Conservation (phyloP, 2,113 vertebrate species). For the Psittacara wagleri region DNA sequence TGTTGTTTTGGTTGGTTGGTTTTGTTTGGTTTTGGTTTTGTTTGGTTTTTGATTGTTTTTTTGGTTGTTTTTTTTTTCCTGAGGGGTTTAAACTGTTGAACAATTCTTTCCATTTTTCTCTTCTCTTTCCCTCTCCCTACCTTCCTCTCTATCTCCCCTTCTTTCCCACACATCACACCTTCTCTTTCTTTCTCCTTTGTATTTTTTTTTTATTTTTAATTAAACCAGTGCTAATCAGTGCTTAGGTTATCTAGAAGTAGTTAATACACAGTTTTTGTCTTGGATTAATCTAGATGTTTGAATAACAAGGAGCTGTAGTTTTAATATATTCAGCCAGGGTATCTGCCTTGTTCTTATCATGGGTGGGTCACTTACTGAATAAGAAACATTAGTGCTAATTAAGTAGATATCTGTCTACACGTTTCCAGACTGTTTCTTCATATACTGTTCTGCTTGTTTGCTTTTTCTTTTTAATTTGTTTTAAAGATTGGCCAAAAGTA, state of each 20-base stretch:
- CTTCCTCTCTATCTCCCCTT: neutral
- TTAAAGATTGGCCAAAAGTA: neutral
- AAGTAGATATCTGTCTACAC: neutral
- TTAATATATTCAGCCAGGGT: neutral
- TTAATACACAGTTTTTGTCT: neutral
- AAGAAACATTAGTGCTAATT: neutral
- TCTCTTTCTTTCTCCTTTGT: neutral
- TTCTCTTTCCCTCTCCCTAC: no score
- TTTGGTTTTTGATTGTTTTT: no score
- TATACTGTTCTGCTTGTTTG: neutral
- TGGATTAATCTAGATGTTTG: neutral
- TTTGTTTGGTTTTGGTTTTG: neutral
- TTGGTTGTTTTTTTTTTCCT: neutral
- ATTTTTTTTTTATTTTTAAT: neutral
- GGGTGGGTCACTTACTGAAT: neutral
- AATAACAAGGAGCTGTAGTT: neutral
- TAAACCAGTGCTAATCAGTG: neutral
- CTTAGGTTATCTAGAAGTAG: neutral
- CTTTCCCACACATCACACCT: neutral
- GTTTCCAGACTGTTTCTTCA: neutral
- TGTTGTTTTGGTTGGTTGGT: neutral
- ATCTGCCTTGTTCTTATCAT: neutral
- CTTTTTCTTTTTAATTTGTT: neutral
- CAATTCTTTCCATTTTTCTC: neutral
- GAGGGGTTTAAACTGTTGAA: slow-evolving; percentile 38